These are phyloP conservation scores for Coremacera marginata DNA, from an alignment of 2,888 invertebrate genomes.

Conservation along the genomic window DNA sequence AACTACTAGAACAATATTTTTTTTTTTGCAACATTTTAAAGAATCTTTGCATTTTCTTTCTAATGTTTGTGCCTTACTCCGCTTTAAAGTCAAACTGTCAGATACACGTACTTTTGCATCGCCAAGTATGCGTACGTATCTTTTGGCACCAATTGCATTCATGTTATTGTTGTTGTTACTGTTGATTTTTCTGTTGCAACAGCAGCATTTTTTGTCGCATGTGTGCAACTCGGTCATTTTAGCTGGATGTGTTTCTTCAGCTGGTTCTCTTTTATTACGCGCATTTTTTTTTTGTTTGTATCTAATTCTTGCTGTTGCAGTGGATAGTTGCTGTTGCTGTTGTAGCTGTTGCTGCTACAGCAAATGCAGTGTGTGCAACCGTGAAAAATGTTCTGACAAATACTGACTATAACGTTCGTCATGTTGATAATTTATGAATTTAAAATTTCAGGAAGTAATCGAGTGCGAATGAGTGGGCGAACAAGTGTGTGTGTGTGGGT, in stretches of 20 bases:
- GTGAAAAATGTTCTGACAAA: slow-evolving; percentile 38
- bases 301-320: neutral
- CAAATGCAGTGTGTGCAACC: slow-evolving; percentile 32
- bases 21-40: slow-evolving; percentile 31
- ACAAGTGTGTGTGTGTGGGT: neutral
- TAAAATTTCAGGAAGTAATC: slow-evolving; percentile 28
- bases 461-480: slow-evolving; percentile 11
- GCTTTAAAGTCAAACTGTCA: slow-evolving; percentile 23
- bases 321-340: neutral
- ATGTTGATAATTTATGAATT: slow-evolving; percentile 12
- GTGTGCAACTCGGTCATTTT: neutral
- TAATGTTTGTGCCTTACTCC: neutral
- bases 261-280: neutral
- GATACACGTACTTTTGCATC: slow-evolving; percentile 12
- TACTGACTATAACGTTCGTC: slow-evolving; percentile 41
- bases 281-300: neutral
- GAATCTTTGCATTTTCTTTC: slow-evolving; percentile 5
- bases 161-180: neutral
- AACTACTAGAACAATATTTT: neutral
- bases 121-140: slow-evolving; percentile 17
- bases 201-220: neutral
- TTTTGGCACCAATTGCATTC: slow-evolving; percentile 16
- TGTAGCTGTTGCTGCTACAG: slow-evolving; percentile 31
- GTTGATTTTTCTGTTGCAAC: slow-evolving; percentile 11
- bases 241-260: neutral